phyloP scores from a whole-genome alignment of 1,140 invertebrate species.

The Chlorops oryzae region DNA sequence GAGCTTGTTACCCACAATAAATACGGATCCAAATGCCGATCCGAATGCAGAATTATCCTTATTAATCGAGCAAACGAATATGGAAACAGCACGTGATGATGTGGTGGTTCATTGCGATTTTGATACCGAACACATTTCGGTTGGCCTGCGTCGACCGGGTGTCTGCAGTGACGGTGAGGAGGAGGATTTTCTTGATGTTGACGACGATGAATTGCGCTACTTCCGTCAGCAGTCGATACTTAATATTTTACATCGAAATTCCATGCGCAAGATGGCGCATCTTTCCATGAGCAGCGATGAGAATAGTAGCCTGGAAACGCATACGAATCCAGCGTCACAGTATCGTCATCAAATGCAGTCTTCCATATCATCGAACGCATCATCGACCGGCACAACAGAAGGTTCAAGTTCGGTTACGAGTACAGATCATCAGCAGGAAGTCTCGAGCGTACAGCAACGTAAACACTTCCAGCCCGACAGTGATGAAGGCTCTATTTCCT shows the following conservation, averaged over 20 bases:
- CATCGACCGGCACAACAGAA: slow-evolving; percentile 42
- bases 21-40: slow-evolving; percentile 40
- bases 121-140: background rate
- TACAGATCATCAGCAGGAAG: slow-evolving; percentile 18
- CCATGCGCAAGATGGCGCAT: slow-evolving; percentile 37
- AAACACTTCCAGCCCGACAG: slow-evolving; percentile 54
- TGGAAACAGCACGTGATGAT: slow-evolving; percentile 7
- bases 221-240: slow-evolving; percentile 43
- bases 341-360: slow-evolving; percentile 44
- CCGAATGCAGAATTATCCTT: slow-evolving; percentile 30
- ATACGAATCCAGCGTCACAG: slow-evolving; percentile 17
- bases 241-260: slow-evolving; percentile 44
- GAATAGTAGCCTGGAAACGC: slow-evolving; percentile 28
- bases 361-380: slow-evolving; percentile 45
- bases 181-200: slow-evolving; percentile 33
- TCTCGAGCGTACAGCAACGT: slow-evolving; percentile 12
- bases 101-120: no score
- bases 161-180: slow-evolving; percentile 42
- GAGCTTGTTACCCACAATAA: slow-evolving; percentile 35
- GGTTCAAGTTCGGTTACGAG: no score
- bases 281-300: slow-evolving; percentile 47
- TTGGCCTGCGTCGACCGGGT: slow-evolving; percentile 23
- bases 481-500: slow-evolving; percentile 71
- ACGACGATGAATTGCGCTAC: slow-evolving; percentile 39
- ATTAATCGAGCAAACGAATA: background rate